phyloP scores from a whole-genome alignment of 2,797 vertebrate species.

The Microctenopoma steveboyesi region DNA sequence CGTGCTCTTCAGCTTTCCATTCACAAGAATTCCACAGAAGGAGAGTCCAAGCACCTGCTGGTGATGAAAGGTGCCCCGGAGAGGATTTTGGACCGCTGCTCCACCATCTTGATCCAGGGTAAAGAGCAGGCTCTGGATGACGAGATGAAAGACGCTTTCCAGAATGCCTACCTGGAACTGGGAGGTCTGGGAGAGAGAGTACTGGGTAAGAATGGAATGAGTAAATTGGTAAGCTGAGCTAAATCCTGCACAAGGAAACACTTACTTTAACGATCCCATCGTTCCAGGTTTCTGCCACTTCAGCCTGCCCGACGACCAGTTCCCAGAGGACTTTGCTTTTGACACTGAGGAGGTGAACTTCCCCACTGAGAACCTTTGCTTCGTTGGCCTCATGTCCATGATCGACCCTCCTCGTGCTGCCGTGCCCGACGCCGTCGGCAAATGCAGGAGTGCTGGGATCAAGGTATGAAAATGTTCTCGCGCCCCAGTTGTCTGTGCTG shows the following conservation, averaged over 20 bases:
- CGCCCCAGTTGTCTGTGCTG: neutral
- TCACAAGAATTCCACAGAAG: conserved; percentile 85
- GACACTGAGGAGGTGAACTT: conserved; percentile 93
- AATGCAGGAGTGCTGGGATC: conserved; percentile 96
- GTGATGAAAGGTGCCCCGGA: conserved; percentile 97
- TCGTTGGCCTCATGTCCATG: conserved; percentile 95
- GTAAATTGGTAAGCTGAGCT: neutral
- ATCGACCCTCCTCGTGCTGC: conserved; percentile 97
- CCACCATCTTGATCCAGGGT: conserved; percentile 90
- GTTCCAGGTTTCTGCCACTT: conserved; percentile 92
- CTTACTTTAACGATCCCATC: neutral
- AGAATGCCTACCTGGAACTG: conserved; percentile 93
- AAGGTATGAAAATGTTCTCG: conserved; percentile 77
- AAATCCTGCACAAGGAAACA: neutral
- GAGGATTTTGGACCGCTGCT: conserved; percentile 93
- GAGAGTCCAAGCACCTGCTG: conserved; percentile 88
- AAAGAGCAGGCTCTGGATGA: conserved; percentile 91
- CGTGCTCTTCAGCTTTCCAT: conserved; percentile 86
- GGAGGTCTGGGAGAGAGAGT: conserved; percentile 94
- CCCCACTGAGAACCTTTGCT: conserved; percentile 92
- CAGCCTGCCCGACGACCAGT: conserved; percentile 89
- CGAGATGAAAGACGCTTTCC: conserved; percentile 93
- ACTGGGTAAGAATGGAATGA: conserved; percentile 44
- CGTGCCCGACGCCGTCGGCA: conserved; percentile 96
- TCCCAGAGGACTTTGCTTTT: conserved; percentile 91